Evolutionary conservation across 2,113 vertebrate genomes (phyloP).

Genomic region (Cervus canadensis): DNA sequence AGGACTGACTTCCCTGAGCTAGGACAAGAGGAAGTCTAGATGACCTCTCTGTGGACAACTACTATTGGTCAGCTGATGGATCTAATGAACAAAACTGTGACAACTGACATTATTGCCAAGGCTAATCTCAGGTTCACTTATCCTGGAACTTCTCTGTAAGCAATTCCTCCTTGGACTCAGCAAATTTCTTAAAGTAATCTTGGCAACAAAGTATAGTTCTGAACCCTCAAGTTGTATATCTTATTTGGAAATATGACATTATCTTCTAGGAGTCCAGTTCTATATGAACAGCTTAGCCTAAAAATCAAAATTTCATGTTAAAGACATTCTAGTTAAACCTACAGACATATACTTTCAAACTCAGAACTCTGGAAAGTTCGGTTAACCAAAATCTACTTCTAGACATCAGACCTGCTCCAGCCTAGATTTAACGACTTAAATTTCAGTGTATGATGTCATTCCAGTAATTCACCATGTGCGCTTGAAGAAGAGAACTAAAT

Average conservation of each 20-base stretch:
- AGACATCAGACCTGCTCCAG: background rate
- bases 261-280: background rate
- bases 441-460: background rate
- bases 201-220: background rate
- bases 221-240: background rate
- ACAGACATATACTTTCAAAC: background rate
- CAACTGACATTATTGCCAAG: background rate
- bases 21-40: background rate
- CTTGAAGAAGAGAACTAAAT: background rate
- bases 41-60: background rate
- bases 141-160: background rate
- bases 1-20: background rate
- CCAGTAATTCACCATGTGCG: background rate
- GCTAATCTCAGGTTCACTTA: background rate
- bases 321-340: background rate
- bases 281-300: background rate
- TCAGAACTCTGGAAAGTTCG: background rate
- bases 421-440: background rate
- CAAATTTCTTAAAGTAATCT: background rate
- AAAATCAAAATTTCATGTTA: background rate
- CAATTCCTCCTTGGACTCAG: background rate
- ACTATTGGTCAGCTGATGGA: background rate
- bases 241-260: background rate
- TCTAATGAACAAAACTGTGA: background rate
- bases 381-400: background rate